These are phyloP conservation scores for Homalodisca vitripennis DNA, from an alignment of 1,140 invertebrate species.

Conservation along the genomic window DNA sequence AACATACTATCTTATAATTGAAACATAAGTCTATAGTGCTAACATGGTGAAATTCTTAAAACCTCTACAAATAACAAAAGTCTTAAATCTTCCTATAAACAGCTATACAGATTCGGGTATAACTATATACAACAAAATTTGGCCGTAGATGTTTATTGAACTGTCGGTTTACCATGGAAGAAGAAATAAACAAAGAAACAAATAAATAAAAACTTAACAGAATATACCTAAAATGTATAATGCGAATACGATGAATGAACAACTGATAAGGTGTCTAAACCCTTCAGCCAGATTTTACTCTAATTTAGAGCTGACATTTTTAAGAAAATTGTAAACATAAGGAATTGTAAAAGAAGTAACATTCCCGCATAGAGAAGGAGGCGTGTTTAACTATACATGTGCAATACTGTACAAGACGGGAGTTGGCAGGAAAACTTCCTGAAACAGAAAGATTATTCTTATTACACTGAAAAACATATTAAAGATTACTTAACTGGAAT, in stretches of 20 bases:
- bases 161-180: neutral
- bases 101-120: neutral
- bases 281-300: neutral
- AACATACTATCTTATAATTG: neutral
- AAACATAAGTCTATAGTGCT: neutral
- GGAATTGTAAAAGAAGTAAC: constrained; percentile 8
- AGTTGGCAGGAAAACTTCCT: neutral
- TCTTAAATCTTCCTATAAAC: constrained; percentile 8
- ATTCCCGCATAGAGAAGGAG: constrained; percentile 3
- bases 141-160: neutral
- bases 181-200: neutral
- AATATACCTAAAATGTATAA: neutral
- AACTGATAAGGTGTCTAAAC: neutral
- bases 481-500: neutral
- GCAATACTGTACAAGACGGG: constrained; percentile 25
- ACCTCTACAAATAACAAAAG: neutral
- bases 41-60: neutral
- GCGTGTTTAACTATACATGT: constrained; percentile 14
- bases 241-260: neutral
- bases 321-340: neutral
- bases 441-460: neutral
- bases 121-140: constrained; percentile 13
- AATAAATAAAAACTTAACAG: neutral
- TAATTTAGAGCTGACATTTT: neutral
- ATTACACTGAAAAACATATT: neutral